phyloP scores from a whole-genome alignment of 92 coral and sea anemone genomes.

The Epizoanthus illoricatus region DNA sequence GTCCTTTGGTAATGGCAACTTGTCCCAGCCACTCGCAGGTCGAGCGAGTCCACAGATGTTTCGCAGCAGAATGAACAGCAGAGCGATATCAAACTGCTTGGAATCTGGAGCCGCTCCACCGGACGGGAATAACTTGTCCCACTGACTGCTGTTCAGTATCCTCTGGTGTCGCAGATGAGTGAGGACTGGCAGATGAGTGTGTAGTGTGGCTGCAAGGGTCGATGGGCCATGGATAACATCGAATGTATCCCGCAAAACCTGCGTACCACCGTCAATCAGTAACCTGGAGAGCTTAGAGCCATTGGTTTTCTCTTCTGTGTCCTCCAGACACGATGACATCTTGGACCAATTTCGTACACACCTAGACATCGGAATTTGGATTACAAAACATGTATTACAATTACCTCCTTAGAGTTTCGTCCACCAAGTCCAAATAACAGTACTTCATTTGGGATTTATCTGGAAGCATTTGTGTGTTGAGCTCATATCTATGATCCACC shows the following conservation, averaged over 20 bases:
- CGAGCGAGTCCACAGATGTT: constrained; percentile 45
- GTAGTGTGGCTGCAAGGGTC: constrained; percentile 26
- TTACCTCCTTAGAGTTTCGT: too few relatives aligned
- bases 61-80: constrained; percentile 55
- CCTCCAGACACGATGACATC: constrained; percentile 41
- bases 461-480: too few relatives aligned
- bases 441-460: too few relatives aligned
- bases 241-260: constrained; percentile 38
- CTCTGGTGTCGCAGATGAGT: constrained; percentile 35
- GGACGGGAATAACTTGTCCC: constrained; percentile 62
- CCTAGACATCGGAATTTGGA: too few relatives aligned
- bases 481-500: too few relatives aligned
- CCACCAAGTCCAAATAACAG: too few relatives aligned
- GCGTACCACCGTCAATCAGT: constrained; percentile 57
- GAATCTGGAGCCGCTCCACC: constrained; percentile 47
- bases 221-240: constrained; percentile 41
- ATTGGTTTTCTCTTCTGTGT: constrained; percentile 43
- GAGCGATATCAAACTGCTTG: constrained; percentile 57
- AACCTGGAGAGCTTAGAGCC: constrained; percentile 47
- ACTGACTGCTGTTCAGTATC: constrained; percentile 50
- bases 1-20: constrained; percentile 44
- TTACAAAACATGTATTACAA: too few relatives aligned
- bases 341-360: background rate
- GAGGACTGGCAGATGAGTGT: constrained; percentile 11
- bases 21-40: constrained; percentile 58